Percentiles rank a stretch among this genome's conserved stretches.
These are phyloP conservation scores for Gerris lacustris DNA, from an alignment of 2,888 invertebrate species.

Conservation along the genomic window DNA sequence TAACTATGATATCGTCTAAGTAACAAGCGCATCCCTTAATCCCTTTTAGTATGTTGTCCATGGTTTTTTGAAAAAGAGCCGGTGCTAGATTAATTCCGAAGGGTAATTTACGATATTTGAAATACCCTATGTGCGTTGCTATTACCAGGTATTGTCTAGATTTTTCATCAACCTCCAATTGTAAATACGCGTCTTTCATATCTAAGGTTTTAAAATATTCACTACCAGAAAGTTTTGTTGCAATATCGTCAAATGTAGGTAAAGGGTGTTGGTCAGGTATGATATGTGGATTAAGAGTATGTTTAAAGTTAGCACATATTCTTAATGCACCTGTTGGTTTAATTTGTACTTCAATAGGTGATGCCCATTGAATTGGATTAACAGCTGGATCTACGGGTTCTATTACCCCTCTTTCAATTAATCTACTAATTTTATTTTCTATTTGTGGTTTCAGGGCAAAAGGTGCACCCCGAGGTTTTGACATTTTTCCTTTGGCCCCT, in stretches of 20 bases:
- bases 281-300: constrained; percentile 12
- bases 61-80: constrained; percentile 15
- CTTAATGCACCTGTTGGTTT: constrained; percentile 13
- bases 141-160: no score
- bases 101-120: no score
- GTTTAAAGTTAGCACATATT: constrained; percentile 5
- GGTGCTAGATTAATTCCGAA: no score
- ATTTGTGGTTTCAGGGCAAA: constrained; percentile 12
- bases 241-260: constrained; percentile 16
- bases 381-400: constrained; percentile 8
- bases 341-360: constrained; percentile 8
- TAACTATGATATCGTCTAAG: constrained; percentile 17
- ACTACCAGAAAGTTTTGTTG: constrained; percentile 7
- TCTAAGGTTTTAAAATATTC: constrained; percentile 11
- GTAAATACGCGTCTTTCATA: constrained; percentile 12
- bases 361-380: constrained; percentile 12
- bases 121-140: no score
- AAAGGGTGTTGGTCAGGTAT: constrained; percentile 9
- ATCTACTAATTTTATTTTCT: constrained; percentile 7
- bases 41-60: constrained; percentile 15
- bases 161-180: no score
- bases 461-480: constrained; percentile 10
- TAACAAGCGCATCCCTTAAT: constrained; percentile 6
- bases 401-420: constrained; percentile 8
- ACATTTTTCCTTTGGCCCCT: constrained; percentile 1